Evolutionary conservation across 2,113 vertebrate species (phyloP).

Genomic region (Pachypanchax playfairii): DNA sequence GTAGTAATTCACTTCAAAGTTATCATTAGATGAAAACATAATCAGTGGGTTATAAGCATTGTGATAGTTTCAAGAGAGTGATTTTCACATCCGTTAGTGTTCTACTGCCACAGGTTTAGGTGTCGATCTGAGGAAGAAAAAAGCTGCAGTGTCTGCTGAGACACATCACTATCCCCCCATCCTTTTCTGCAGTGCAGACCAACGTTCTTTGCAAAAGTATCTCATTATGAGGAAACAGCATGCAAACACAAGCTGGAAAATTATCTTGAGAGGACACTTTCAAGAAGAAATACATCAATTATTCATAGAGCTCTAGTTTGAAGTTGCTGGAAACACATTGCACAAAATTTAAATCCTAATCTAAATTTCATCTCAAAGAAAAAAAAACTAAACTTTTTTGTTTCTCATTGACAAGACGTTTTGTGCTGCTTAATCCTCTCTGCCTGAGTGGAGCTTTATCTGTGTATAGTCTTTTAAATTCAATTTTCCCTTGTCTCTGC

Average conservation of each 20-base stretch:
- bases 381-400: conserved; percentile 1
- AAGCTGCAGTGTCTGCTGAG: conserved; percentile 29
- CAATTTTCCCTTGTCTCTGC: conserved; percentile 29
- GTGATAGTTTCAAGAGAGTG: background rate
- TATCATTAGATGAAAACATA: background rate
- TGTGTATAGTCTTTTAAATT: conserved; percentile 24
- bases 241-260: conserved; percentile 16
- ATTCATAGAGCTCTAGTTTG: background rate
- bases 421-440: conserved; percentile 23
- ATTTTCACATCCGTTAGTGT: conserved; percentile 11
- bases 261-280: conserved; percentile 4
- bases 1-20: background rate
- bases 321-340: background rate
- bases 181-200: conserved; percentile 35
- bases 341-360: background rate
- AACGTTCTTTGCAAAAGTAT: conserved; percentile 12
- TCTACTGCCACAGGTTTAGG: conserved; percentile 25
- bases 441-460: background rate
- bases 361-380: background rate
- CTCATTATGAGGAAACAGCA: conserved; percentile 21
- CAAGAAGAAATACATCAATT: conserved; percentile 5
- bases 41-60: conserved; percentile 11
- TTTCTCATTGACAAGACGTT: conserved; percentile 5
- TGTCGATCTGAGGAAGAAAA: conserved; percentile 1
- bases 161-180: conserved; percentile 22